Evolutionary conservation across 1,140 invertebrate species (phyloP).

Genomic region (Metopolophium dirhodum): DNA sequence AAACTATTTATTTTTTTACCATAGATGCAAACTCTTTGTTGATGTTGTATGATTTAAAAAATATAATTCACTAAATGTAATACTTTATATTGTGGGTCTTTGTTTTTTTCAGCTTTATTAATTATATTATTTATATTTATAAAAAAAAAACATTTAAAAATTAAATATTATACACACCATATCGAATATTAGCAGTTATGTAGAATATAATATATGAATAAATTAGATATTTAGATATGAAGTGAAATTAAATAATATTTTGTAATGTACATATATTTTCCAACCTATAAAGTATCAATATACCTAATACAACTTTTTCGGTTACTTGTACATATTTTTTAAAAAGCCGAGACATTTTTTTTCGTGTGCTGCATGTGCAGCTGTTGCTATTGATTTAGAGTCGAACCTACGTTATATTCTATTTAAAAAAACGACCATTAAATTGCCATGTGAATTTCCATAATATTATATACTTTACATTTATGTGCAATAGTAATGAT

Average conservation of each 20-base stretch:
- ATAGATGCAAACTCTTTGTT: not conserved
- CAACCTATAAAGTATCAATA: not conserved
- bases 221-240: too few relatives aligned
- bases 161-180: not conserved
- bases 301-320: not conserved
- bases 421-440: slow-evolving; percentile 4
- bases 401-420: not conserved
- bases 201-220: too few relatives aligned
- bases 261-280: not conserved
- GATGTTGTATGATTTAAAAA: not conserved
- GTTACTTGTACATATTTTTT: not conserved
- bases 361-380: not conserved
- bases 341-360: not conserved
- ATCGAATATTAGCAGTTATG: not conserved
- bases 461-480: not conserved
- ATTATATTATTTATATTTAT: not conserved
- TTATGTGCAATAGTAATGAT: not conserved
- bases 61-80: not conserved
- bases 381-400: not conserved
- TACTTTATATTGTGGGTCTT: not conserved
- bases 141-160: not conserved
- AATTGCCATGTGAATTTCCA: not conserved
- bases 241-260: not conserved
- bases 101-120: not conserved
- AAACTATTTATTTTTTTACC: not conserved